These are phyloP conservation scores for Shargacucullia verbasci DNA, from an alignment of 2,888 invertebrate genomes.

Conservation along the genomic window DNA sequence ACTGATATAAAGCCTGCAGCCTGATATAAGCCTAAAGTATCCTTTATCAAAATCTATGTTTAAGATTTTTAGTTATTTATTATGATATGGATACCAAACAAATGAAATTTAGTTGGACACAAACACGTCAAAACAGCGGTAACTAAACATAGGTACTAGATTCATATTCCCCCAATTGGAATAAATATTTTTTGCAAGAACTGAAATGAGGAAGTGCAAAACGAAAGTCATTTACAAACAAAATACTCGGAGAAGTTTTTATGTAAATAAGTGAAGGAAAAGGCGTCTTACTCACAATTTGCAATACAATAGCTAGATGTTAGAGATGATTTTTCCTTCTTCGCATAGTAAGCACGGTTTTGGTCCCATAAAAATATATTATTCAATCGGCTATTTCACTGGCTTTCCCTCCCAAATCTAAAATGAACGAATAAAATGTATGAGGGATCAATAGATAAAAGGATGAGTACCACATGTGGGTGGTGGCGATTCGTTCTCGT, in stretches of 20 bases:
- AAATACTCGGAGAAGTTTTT: constrained; percentile 81
- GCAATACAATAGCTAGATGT: constrained; percentile 86
- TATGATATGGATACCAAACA: background rate
- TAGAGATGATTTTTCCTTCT: constrained; percentile 86
- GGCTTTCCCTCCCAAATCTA: constrained; percentile 78
- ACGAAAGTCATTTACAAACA: constrained; percentile 82
- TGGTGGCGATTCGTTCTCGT: constrained; percentile 34
- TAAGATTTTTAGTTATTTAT: background rate
- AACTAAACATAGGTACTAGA: constrained; percentile 19
- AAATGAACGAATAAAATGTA: constrained; percentile 80
- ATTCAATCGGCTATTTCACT: constrained; percentile 85
- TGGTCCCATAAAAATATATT: constrained; percentile 86
- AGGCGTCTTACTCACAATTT: constrained; percentile 85
- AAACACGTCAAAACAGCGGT: constrained; percentile 1
- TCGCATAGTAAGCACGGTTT: constrained; percentile 84
- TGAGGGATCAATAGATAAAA: constrained; percentile 75
- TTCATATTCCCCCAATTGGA: constrained; percentile 43
- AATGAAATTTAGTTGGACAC: too few species aligned
- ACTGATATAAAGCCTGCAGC: background rate
- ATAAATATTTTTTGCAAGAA: constrained; percentile 56
- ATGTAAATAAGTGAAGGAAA: constrained; percentile 85
- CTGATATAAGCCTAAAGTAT: background rate
- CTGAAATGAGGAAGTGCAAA: constrained; percentile 72
- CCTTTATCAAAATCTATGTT: background rate
- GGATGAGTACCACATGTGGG: constrained; percentile 61